phyloP scores from a whole-genome alignment of 2,113 vertebrate species.

The Sorex fumeus region DNA sequence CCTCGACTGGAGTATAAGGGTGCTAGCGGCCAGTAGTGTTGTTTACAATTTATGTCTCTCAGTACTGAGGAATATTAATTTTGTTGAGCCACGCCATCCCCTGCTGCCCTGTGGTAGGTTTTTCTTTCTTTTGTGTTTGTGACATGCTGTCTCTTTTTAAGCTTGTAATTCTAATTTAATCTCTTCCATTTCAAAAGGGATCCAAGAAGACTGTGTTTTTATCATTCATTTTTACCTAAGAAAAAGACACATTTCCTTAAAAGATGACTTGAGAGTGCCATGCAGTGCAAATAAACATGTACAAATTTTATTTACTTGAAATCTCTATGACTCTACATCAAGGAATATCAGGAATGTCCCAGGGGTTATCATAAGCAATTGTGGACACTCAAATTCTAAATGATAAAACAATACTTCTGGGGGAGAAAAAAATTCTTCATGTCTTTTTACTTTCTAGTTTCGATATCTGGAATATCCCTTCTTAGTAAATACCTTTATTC shows the following conservation, averaged over 20 bases:
- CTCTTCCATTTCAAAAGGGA: slow-evolving; percentile 32
- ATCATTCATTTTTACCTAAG: neutral
- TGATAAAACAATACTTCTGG: neutral
- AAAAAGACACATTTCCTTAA: slow-evolving; percentile 25
- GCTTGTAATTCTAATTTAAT: slow-evolving; percentile 9
- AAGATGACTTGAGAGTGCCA: slow-evolving; percentile 30
- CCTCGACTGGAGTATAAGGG: neutral
- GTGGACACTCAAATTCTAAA: slow-evolving; percentile 14
- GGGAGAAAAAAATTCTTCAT: neutral
- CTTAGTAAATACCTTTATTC: slow-evolving; percentile 52
- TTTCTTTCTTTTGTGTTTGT: neutral
- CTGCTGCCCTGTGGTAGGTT: neutral
- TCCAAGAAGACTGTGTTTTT: neutral
- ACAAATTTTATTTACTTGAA: slow-evolving; percentile 37
- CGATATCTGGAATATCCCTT: neutral
- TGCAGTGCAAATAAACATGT: neutral
- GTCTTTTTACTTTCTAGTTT: neutral
- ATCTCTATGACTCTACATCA: neutral
- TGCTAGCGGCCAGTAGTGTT: neutral
- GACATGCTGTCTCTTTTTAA: neutral
- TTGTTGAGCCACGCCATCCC: neutral
- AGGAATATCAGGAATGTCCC: slow-evolving; percentile 12
- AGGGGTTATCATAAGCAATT: neutral
- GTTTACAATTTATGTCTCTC: neutral
- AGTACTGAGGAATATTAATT: neutral